A percentile compares a stretch with the other conserved stretches of the same genome.
phyloP scores from a whole-genome alignment of 2,888 invertebrate species.

The Halictus quadricinctus region DNA sequence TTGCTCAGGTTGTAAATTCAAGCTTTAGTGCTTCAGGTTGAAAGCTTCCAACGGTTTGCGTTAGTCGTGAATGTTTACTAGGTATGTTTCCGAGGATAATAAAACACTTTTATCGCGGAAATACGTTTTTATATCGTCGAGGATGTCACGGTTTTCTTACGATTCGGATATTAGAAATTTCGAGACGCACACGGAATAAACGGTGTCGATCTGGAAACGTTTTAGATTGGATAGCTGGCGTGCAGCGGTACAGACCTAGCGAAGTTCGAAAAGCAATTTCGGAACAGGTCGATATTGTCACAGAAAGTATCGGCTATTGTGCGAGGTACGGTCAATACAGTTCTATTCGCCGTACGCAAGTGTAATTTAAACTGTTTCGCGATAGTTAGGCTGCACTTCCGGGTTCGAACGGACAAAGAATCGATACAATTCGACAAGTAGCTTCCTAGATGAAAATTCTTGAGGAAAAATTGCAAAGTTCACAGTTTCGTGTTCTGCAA shows the following conservation, averaged over 20 bases:
- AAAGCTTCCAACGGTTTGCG: not conserved
- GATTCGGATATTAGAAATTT: not conserved
- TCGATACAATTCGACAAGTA: not conserved
- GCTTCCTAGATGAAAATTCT: not conserved
- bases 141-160: not conserved
- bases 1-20: not conserved
- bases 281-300: not conserved
- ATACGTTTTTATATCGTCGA: not conserved
- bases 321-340: not conserved
- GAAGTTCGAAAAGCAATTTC: constrained; percentile 1
- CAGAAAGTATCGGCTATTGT: not conserved
- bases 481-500: not conserved
- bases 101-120: not conserved
- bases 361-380: not conserved
- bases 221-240: not conserved
- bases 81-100: not conserved
- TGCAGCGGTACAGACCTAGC: not conserved
- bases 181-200: not conserved
- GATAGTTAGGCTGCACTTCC: not conserved
- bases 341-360: not conserved
- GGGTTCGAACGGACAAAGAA: not conserved
- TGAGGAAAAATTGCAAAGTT: not conserved
- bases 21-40: not conserved
- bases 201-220: not conserved
- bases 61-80: not conserved